Evolutionary conservation across 1,140 invertebrate species (phyloP).

Genomic region (Leptinotarsa lineolata): DNA sequence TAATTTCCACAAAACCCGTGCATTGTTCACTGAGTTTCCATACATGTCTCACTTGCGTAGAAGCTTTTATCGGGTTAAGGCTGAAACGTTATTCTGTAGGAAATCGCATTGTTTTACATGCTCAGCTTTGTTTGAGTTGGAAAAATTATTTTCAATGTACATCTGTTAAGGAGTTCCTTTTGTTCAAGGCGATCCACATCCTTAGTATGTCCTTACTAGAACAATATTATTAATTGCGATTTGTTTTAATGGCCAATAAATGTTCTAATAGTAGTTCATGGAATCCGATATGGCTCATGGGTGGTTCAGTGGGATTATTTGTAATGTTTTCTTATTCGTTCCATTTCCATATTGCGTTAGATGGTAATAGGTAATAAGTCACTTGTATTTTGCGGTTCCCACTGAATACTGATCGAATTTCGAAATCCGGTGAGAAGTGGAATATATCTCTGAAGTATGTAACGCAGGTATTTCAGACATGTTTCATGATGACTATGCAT

Average conservation of each 20-base stretch:
- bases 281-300: neutral
- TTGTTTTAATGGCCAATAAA: conserved; percentile 6
- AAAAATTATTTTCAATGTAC: neutral
- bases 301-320: neutral
- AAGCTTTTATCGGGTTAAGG: neutral
- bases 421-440: no score
- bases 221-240: conserved; percentile 1
- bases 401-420: no score
- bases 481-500: no score
- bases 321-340: neutral
- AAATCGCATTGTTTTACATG: neutral
- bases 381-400: no score
- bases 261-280: neutral
- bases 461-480: no score
- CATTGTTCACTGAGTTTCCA: neutral
- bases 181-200: conserved; percentile 7
- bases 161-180: conserved; percentile 3
- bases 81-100: conserved; percentile 1
- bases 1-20: neutral
- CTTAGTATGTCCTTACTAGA: conserved; percentile 3
- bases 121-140: neutral
- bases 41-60: neutral
- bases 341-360: no score
- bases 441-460: no score
- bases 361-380: no score